phyloP scores from a whole-genome alignment of 2,888 invertebrate species.

The Fabriciana adippe region DNA sequence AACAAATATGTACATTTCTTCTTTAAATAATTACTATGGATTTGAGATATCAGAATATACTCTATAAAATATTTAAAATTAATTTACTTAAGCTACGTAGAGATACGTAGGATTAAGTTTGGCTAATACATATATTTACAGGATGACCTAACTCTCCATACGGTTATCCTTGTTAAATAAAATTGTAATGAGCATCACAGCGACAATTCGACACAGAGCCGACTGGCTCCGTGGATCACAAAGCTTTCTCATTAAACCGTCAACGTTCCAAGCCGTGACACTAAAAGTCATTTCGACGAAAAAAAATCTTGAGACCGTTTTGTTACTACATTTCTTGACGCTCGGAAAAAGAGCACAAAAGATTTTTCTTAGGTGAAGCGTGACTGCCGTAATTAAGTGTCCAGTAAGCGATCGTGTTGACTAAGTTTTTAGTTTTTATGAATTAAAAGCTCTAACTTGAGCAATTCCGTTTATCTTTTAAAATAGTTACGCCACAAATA shows the following conservation, averaged over 20 bases:
- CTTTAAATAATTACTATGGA: too few species aligned
- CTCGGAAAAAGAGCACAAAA: constrained; percentile 77
- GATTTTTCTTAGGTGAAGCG: constrained; percentile 78
- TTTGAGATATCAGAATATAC: too few species aligned
- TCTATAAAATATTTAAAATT: too few species aligned
- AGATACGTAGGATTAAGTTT: too few species aligned
- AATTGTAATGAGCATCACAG: constrained; percentile 60
- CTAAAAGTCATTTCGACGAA: constrained; percentile 75
- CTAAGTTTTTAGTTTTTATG: constrained; percentile 34
- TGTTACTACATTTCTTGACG: constrained; percentile 76
- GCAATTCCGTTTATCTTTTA: constrained; percentile 5
- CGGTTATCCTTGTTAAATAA: constrained; percentile 64
- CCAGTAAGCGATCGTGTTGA: constrained; percentile 57
- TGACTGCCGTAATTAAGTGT: constrained; percentile 79
- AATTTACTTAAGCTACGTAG: too few species aligned
- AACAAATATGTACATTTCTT: too few species aligned
- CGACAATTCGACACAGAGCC: constrained; percentile 77
- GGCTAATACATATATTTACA: constrained; percentile 24
- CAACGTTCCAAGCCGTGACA: constrained; percentile 74
- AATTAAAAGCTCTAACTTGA: constrained; percentile 13
- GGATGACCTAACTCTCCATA: constrained; percentile 45
- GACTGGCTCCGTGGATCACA: constrained; percentile 70
- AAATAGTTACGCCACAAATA: not conserved
- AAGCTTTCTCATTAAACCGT: constrained; percentile 81
- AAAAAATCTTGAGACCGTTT: constrained; percentile 68